These are phyloP conservation scores for Malthinus seriepunctatus DNA, from an alignment of 2,888 invertebrate species.

Conservation along the genomic window DNA sequence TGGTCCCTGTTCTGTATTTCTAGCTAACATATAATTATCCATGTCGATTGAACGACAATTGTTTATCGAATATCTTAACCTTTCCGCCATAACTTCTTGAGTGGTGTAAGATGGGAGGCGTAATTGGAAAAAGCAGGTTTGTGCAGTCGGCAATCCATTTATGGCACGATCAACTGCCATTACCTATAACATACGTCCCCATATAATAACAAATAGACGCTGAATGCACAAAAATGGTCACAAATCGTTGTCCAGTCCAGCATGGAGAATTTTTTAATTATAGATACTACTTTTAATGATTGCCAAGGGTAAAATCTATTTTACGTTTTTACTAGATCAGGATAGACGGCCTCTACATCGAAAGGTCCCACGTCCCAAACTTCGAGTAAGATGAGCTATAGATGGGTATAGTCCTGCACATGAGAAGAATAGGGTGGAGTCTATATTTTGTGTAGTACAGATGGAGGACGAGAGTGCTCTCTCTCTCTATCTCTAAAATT, in stretches of 20 bases:
- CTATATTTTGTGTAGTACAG: too few relatives aligned
- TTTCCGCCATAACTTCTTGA: slow-evolving; percentile 63
- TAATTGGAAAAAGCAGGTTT: slow-evolving; percentile 66
- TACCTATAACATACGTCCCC: slow-evolving; percentile 47
- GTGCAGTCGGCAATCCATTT: slow-evolving; percentile 66
- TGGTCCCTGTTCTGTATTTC: slow-evolving; percentile 58
- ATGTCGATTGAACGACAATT: slow-evolving; percentile 70
- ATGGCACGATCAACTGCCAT: slow-evolving; percentile 61
- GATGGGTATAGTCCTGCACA: too few relatives aligned
- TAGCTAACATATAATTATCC: slow-evolving; percentile 70
- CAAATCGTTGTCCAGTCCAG: neutral
- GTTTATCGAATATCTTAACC: slow-evolving; percentile 66
- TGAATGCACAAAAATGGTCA: too few relatives aligned
- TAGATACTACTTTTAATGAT: too few relatives aligned
- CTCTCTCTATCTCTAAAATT: neutral
- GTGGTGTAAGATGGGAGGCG: slow-evolving; percentile 65
- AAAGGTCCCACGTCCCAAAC: too few relatives aligned
- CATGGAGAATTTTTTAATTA: neutral
- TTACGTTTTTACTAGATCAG: too few relatives aligned
- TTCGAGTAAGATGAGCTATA: too few relatives aligned
- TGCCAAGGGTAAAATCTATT: too few relatives aligned
- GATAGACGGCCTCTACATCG: too few relatives aligned
- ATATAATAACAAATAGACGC: neutral
- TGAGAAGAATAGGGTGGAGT: too few relatives aligned
- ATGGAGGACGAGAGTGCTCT: too few relatives aligned